Base-by-base conservation (phyloP, 2,797 vertebrate species). In the Cirrhinus mrigala region DNA sequence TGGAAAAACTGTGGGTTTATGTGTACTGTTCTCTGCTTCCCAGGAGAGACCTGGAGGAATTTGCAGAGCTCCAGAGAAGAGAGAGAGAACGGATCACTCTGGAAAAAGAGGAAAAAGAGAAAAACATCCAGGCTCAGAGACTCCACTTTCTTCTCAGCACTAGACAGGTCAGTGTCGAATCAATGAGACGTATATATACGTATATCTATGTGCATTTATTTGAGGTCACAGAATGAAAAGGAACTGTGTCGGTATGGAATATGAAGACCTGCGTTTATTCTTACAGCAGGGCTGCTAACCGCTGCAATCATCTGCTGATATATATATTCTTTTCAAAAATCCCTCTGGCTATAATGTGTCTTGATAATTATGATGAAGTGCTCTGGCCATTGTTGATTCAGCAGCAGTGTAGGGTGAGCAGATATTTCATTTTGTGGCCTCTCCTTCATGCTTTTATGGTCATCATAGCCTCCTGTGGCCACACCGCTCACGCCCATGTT, bases 111-210 rank as follows among this genome's bases (percentile, higher is more conserved):
- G 96, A 97, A 89, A 94, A 90, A 89, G 86, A 91, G 85, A 96
- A 93, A 92, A 87, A 94, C 85, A 90, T 93, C 88, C 92, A 94
- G 92, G 96, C 97, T 80, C 95, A 94, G 82, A 96, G 95, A 93
- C 95, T 94, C 91, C 98, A 99, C 94, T 96, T 98, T 93, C 97
- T 99, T 85, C 92, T 99, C 92, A 99, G 98, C 93, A 99, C 98
- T 6, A 90, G 95, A 85, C 97, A 97, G 97, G 98, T 99, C 82
- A 91, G 95, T 96, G 92, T 93, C 95, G 95, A 96, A 97, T 96
- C 97, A 96, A 96, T 96, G 96, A 97, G 96, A 96, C 94, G 93
- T 95, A 94, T 94, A 94, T 96, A 16, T 96, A 46, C 44, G 14
- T 74, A 27, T 5, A 6, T 70, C 44, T 16, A 56, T 27, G 50